Base-by-base conservation (phyloP, 2,113 vertebrate genomes). In the Pyxicephalus adspersus region DNA sequence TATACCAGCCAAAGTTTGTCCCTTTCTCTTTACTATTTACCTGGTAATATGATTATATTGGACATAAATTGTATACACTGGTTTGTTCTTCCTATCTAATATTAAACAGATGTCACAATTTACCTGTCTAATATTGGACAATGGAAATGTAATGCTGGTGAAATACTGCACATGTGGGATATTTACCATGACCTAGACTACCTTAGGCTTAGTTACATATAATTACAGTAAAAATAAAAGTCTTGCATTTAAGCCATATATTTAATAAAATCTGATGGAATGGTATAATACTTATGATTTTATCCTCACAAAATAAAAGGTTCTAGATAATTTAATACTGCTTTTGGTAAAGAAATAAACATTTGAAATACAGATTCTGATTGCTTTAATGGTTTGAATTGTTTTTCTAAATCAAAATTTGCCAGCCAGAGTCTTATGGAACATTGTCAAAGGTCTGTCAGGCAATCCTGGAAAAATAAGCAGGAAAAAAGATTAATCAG, bases 51-150 rank as follows among this genome's bases (percentile, higher is more conserved):
- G 11, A 45, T 15, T 45, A 15, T 45, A 45, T 45, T 45, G 38
- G 38, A 45, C 38, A 45, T 45, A 15, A 13, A 45, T 13, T 13
- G 38, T 45, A 13, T 15, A 45, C 38, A 45, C 11, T 45, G 38
- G 38, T 45, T 45, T 45, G 15, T 15, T 45, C 7, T 38, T 9
- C 11, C 38, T 45, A 20, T 57, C 5, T 72, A 55, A 72, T 57
- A 19, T 19, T 72, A 72, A 72, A 72, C 51, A 72, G 70, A 72
- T 51, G 68, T 72, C 26, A 20, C 28, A 2, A 28, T 29, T 57
- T 26, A 72, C 70, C 70, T 55, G 68, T 71, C n/a, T 16, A 22
- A 52, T 28, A 54, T 54, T 45, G 54, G 9, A 26, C 22, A 52
- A 26, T 23, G 8, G 50, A 52, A 54, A 71, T 50, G 22, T 19